phyloP scores from a whole-genome alignment of 2,888 invertebrate genomes.

The Tenodera sinensis region DNA sequence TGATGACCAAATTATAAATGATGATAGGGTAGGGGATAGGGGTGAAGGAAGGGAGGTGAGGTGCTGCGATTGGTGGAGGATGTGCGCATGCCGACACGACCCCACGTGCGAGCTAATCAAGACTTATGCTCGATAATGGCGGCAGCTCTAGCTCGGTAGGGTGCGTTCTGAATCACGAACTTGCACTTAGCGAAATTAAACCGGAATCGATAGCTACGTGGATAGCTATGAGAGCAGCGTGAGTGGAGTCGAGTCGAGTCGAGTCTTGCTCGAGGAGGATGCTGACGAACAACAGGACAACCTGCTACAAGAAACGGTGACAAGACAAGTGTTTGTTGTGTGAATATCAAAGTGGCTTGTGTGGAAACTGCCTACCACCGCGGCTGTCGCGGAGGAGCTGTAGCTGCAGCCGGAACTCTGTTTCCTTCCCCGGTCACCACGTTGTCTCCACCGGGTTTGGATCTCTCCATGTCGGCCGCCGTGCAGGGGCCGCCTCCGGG shows the following conservation, averaged over 20 bases:
- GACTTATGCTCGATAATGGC: slow-evolving; percentile 51
- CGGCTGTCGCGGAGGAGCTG: no score
- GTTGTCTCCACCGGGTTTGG: slow-evolving; percentile 46
- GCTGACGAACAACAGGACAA: neutral
- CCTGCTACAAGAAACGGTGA: neutral
- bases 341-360: neutral
- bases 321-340: neutral
- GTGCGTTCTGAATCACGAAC: slow-evolving; percentile 39
- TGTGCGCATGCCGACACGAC: slow-evolving; percentile 4
- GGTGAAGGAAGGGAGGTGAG: neutral
- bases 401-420: neutral
- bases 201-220: slow-evolving; percentile 6
- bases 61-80: neutral
- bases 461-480: slow-evolving; percentile 47
- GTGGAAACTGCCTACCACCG: neutral
- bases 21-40: no score
- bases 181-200: slow-evolving; percentile 48
- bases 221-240: neutral
- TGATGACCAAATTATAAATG: no score
- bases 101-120: slow-evolving; percentile 42
- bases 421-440: slow-evolving; percentile 30
- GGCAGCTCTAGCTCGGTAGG: slow-evolving; percentile 38
- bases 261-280: neutral
- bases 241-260: no score
- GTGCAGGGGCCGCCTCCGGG: slow-evolving; percentile 34